phyloP scores from a whole-genome alignment of 1,140 invertebrate genomes.

The Schlechtendalia chinensis region DNA sequence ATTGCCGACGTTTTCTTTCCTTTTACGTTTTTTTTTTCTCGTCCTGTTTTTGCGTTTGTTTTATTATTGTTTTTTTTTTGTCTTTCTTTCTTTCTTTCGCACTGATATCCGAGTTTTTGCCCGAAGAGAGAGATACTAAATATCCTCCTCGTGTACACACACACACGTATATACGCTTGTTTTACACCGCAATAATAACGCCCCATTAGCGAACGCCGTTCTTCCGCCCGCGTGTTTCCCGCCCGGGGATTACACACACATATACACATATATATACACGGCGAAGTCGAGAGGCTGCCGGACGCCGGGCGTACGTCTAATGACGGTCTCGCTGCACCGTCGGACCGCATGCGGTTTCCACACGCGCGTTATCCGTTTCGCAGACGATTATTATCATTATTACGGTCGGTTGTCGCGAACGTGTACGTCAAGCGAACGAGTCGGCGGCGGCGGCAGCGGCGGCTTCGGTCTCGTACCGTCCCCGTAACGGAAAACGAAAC shows the following conservation, averaged over 20 bases:
- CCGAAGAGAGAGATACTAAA: no score
- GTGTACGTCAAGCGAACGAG: no score
- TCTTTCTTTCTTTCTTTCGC: not conserved
- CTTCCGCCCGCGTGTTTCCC: not conserved
- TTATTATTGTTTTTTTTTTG: not conserved
- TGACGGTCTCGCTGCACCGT: no score
- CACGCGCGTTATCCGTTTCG: not conserved
- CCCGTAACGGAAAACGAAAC: no score
- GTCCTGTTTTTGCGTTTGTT: not conserved
- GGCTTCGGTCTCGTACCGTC: no score
- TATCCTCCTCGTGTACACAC: no score
- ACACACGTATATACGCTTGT: not conserved
- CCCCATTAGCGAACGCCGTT: constrained; percentile 18
- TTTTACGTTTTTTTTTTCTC: not conserved
- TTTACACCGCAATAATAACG: constrained; percentile 28
- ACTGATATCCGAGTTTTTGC: constrained; percentile 14
- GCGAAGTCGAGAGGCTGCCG: not conserved
- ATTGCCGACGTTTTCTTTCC: constrained; percentile 18
- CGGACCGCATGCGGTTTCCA: not conserved
- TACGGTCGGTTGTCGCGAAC: no score
- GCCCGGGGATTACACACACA: not conserved
- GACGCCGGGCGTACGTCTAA: no score
- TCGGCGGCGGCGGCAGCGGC: no score
- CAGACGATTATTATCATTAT: not conserved
- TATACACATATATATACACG: no score